These are phyloP conservation scores for Drosophila auraria DNA, from an alignment of 1,140 invertebrate species.

Conservation along the genomic window DNA sequence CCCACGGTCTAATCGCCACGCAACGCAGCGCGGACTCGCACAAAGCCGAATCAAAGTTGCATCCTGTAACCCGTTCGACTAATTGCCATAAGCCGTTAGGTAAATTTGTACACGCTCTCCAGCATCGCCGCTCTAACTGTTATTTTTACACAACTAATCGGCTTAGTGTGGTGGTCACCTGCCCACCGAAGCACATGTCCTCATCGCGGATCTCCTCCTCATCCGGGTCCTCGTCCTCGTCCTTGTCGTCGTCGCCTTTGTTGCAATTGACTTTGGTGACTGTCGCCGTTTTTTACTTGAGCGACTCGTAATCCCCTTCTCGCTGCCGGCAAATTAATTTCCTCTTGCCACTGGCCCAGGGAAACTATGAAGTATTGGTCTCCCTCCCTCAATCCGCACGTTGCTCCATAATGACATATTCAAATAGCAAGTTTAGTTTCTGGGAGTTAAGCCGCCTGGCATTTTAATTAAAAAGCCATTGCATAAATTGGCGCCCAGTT, in stretches of 20 bases:
- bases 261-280: constrained; percentile 59
- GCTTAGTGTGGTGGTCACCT: constrained; percentile 39
- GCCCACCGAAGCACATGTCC: constrained; percentile 5
- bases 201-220: background rate
- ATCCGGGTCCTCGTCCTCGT: background rate
- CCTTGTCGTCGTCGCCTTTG: constrained; percentile 10
- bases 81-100: constrained; percentile 74
- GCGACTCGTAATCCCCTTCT: constrained; percentile 47
- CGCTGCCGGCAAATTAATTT: constrained; percentile 32
- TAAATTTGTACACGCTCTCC: constrained; percentile 48
- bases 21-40: constrained; percentile 24
- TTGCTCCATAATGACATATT: constrained; percentile 25
- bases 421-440: constrained; percentile 45
- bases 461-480: constrained; percentile 64
- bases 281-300: constrained; percentile 46
- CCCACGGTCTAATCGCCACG: constrained; percentile 10
- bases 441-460: constrained; percentile 37
- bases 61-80: constrained; percentile 62
- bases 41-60: constrained; percentile 51
- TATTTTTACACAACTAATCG: constrained; percentile 75
- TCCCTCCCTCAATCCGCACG: background rate
- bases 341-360: constrained; percentile 8
- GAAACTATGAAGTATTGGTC: constrained; percentile 16
- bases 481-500: constrained; percentile 28
- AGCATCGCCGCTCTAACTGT: constrained; percentile 17